Evolutionary conservation across 1,140 invertebrate species (phyloP).

Genomic region (Leptinotarsa lineolata): DNA sequence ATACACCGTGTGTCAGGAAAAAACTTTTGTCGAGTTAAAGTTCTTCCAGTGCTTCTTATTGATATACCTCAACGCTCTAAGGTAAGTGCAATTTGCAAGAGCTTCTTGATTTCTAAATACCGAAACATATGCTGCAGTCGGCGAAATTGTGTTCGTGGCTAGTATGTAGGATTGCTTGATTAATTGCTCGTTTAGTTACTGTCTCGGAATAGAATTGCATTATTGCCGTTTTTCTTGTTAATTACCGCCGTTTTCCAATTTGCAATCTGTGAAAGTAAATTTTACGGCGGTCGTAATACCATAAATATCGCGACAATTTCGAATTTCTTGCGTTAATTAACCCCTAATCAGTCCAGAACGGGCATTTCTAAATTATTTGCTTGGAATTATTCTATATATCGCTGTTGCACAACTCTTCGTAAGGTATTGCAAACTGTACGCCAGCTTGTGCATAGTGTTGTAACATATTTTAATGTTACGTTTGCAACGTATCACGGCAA

Average conservation of each 20-base stretch:
- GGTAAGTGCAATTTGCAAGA: conserved; percentile 32
- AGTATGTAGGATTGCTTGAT: neutral
- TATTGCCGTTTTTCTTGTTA: neutral
- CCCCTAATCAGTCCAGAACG: neutral
- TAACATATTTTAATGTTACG: too few species aligned
- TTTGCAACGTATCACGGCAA: too few species aligned
- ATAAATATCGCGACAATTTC: conserved; percentile 2
- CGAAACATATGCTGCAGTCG: neutral
- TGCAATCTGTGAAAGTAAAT: neutral
- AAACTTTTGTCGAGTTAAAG: conserved; percentile 50
- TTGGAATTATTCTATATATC: neutral
- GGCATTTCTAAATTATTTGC: neutral
- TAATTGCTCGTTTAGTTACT: neutral
- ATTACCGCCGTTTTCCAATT: neutral
- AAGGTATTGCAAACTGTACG: neutral
- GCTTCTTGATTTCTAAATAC: neutral
- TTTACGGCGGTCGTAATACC: neutral
- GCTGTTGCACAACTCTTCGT: neutral
- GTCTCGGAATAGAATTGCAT: neutral
- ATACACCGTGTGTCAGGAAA: conserved; percentile 56
- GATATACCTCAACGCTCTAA: conserved; percentile 46
- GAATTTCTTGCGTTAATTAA: neutral
- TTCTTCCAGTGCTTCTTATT: conserved; percentile 45
- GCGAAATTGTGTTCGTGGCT: neutral
- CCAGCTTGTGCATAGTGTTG: too few species aligned